Conservation (phyloP, 2,113 vertebrate genomes). For the Stictonetta naevosa region DNA sequence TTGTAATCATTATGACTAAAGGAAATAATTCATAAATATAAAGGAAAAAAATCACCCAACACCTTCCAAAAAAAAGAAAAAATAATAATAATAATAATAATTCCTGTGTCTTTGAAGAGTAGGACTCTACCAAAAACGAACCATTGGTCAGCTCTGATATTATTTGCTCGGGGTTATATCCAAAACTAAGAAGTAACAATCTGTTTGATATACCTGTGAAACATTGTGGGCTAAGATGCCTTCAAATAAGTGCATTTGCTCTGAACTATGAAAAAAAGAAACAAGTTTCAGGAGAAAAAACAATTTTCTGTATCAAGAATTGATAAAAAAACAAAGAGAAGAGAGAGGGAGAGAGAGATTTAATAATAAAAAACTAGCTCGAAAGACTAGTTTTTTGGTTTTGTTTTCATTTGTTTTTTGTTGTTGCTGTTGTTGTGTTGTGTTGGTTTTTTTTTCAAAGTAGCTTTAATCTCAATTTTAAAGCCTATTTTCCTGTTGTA, state of each 20-base stretch:
- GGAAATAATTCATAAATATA: neutral
- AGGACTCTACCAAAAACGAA: neutral
- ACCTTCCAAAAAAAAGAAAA: neutral
- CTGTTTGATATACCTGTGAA: neutral
- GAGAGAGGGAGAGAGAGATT: neutral
- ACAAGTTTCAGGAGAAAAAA: neutral
- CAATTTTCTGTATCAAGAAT: neutral
- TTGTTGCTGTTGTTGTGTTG: no score
- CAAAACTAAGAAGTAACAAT: neutral
- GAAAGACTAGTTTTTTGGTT: neutral
- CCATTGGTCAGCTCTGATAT: neutral
- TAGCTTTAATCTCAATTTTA: neutral
- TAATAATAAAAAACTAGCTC: neutral
- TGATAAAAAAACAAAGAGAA: neutral
- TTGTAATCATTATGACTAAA: neutral
- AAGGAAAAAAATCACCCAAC: neutral
- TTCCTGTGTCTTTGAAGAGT: neutral
- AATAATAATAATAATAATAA: no score
- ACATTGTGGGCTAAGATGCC: neutral
- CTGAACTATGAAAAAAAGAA: neutral
- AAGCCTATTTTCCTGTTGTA: neutral
- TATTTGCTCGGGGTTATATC: neutral
- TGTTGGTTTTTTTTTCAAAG: neutral
- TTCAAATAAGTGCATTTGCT: neutral
- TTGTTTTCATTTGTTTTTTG: no score